Percentiles rank a stretch among this genome's conserved stretches.
phyloP scores from a whole-genome alignment of 1,140 invertebrate species.

The Mizuhopecten yessoensis region DNA sequence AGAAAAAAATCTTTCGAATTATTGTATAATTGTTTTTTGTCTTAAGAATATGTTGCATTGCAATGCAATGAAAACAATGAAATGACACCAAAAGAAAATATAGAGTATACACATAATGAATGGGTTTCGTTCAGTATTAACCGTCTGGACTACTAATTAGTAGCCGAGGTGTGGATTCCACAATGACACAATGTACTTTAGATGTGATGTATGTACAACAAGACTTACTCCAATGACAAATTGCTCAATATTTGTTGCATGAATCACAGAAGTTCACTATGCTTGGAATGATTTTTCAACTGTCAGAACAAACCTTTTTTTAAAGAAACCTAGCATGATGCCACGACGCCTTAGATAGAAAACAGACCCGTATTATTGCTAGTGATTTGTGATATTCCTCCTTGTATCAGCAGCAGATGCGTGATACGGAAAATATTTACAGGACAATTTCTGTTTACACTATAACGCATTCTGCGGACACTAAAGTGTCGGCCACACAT shows the following conservation, averaged over 20 bases:
- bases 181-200: background rate
- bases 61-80: background rate
- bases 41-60: background rate
- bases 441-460: slow-evolving; percentile 39
- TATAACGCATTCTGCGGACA: slow-evolving; percentile 32
- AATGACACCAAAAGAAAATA: background rate
- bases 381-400: slow-evolving; percentile 25
- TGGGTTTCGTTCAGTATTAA: background rate
- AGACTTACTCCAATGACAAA: background rate
- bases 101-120: background rate
- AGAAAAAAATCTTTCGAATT: background rate
- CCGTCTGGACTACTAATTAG: background rate
- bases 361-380: background rate
- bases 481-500: background rate
- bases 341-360: background rate
- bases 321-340: background rate
- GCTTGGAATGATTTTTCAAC: background rate
- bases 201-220: background rate
- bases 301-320: background rate
- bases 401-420: slow-evolving; percentile 24
- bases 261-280: slow-evolving; percentile 24
- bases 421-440: slow-evolving; percentile 39
- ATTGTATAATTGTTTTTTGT: background rate
- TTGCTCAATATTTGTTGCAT: slow-evolving; percentile 10
- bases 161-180: background rate